Evolutionary conservation across 37 sponge, comb jelly and placozoan genomes (phyloP).

Genomic region (Petrosia ficiformis): DNA sequence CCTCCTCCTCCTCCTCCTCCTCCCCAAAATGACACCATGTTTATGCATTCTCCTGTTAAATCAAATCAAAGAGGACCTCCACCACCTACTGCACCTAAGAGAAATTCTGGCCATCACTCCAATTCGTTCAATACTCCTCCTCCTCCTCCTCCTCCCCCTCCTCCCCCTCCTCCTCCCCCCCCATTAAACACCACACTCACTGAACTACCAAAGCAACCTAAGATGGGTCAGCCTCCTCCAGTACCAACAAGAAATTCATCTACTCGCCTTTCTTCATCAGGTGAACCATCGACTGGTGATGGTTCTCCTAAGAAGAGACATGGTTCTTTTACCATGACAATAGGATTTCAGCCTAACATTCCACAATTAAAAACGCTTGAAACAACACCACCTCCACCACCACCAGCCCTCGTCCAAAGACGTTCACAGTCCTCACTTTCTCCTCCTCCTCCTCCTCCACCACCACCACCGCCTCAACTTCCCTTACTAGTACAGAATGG

Average conservation of each 20-base stretch:
- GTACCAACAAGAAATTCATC: not conserved
- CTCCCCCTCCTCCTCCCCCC: constrained; percentile 9
- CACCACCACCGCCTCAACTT: not conserved
- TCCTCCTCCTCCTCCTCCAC: constrained; percentile 19
- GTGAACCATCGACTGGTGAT: not conserved
- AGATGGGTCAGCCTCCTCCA: not conserved
- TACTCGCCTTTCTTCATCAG: not conserved
- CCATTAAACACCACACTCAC: not conserved
- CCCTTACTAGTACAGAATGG: not conserved
- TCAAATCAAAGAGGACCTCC: not conserved
- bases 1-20: constrained; percentile 36
- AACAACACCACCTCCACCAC: not conserved
- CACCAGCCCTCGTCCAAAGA: not conserved
- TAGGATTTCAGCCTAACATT: not conserved
- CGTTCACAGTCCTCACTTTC: constrained; percentile 6
- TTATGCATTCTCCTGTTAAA: not conserved
- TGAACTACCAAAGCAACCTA: not conserved
- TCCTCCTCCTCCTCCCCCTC: constrained; percentile 23
- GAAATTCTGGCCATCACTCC: not conserved
- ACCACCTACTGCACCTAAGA: not conserved
- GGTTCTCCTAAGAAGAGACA: not conserved
- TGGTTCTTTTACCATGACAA: not conserved
- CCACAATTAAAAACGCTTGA: not conserved
- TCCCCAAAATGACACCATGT: constrained; percentile 1
- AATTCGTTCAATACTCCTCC: not conserved